Evolutionary conservation across 1,140 invertebrate genomes (phyloP).

Genomic region (Chironomus tepperi): DNA sequence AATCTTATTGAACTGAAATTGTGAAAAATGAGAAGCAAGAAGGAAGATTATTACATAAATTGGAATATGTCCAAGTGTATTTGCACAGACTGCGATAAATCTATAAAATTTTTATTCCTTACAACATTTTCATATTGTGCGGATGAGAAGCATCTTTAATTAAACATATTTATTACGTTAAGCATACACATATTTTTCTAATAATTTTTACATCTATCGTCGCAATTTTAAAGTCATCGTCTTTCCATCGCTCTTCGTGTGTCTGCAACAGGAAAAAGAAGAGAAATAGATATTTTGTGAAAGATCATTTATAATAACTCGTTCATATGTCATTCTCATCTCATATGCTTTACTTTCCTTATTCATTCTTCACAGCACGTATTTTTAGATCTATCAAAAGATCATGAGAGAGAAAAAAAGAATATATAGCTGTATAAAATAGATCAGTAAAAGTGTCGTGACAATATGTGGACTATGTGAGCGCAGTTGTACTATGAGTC

Average conservation of each 20-base stretch:
- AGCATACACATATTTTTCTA: background rate
- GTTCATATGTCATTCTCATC: background rate
- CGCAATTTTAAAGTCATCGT: background rate
- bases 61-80: background rate
- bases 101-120: too few species aligned
- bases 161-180: background rate
- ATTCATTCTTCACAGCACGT: background rate
- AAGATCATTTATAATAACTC: background rate
- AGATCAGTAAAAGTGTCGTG: background rate
- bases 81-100: background rate
- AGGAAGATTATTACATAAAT: conserved; percentile 15
- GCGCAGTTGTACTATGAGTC: background rate
- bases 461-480: background rate
- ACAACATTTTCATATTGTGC: background rate
- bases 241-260: too few species aligned
- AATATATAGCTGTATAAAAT: background rate
- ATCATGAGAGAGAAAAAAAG: background rate
- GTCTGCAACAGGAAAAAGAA: background rate
- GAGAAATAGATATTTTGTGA: background rate
- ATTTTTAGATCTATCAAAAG: background rate
- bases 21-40: background rate
- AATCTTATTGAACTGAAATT: background rate
- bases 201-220: background rate
- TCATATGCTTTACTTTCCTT: background rate
- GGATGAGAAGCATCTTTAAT: background rate